These are phyloP conservation scores for Clarias platycephalus DNA, from an alignment of 2,797 vertebrate species.

Conservation along the genomic window DNA sequence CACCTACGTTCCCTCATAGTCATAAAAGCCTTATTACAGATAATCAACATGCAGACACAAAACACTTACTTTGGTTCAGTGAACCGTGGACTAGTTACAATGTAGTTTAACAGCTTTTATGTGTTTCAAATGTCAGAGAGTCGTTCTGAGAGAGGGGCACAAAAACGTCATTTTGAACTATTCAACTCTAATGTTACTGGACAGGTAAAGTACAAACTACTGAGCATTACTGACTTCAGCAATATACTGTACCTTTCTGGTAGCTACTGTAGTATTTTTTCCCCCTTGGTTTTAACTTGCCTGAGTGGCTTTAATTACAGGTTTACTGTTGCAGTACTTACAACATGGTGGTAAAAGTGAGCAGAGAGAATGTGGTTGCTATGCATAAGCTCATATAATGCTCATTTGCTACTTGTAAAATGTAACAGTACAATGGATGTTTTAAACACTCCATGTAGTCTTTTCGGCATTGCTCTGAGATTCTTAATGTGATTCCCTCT, in stretches of 20 bases:
- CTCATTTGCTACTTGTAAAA: background rate
- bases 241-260: background rate
- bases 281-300: background rate
- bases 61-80: background rate
- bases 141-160: background rate
- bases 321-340: background rate
- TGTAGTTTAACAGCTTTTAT: background rate
- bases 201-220: background rate
- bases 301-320: slow-evolving; percentile 12
- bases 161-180: background rate
- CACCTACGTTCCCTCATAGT: background rate
- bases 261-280: background rate
- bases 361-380: background rate
- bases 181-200: background rate
- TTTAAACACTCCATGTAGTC: background rate
- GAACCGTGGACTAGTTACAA: background rate
- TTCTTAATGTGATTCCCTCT: slow-evolving; percentile 4
- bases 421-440: background rate
- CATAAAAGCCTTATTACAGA: background rate
- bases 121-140: slow-evolving; percentile 4
- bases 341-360: background rate
- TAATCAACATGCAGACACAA: background rate
- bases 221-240: slow-evolving; percentile 4
- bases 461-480: background rate
- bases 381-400: background rate